Conservation (phyloP, 1,140 invertebrate genomes). For the Anadara kagoshimensis region DNA sequence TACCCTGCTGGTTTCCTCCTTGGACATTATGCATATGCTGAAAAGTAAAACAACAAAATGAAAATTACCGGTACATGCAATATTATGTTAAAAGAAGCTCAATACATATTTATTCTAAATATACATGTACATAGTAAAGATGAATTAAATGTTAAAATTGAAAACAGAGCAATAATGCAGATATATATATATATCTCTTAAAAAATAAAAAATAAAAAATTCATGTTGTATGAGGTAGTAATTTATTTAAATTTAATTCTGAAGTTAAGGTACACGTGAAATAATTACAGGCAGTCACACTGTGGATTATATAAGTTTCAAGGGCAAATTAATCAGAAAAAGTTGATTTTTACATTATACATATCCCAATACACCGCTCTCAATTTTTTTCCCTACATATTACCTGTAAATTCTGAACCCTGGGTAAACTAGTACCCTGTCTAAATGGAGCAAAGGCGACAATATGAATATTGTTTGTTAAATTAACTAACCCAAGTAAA, state of each 20-base stretch:
- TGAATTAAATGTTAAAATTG: conserved; percentile 1
- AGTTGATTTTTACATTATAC: background rate
- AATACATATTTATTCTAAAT: background rate
- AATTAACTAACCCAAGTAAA: no score
- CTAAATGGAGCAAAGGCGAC: background rate
- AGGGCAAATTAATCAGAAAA: no score
- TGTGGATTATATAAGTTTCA: no score
- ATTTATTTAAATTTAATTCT: no score
- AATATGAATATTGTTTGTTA: no score
- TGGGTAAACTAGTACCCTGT: background rate
- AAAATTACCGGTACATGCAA: no score
- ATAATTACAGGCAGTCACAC: no score
- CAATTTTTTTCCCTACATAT: background rate
- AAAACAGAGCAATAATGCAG: no score
- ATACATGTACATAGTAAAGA: background rate
- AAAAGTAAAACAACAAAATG: conserved; percentile 31
- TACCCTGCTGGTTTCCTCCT: conserved; percentile 53
- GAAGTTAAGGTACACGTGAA: no score
- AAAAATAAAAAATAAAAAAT: no score
- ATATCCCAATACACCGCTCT: background rate
- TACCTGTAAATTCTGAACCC: background rate
- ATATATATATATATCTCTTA: no score
- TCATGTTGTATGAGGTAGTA: background rate
- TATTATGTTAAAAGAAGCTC: background rate
- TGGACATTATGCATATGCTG: conserved; percentile 69